phyloP scores from a whole-genome alignment of 2,888 invertebrate species.

The Ganaspis brasiliensis region DNA sequence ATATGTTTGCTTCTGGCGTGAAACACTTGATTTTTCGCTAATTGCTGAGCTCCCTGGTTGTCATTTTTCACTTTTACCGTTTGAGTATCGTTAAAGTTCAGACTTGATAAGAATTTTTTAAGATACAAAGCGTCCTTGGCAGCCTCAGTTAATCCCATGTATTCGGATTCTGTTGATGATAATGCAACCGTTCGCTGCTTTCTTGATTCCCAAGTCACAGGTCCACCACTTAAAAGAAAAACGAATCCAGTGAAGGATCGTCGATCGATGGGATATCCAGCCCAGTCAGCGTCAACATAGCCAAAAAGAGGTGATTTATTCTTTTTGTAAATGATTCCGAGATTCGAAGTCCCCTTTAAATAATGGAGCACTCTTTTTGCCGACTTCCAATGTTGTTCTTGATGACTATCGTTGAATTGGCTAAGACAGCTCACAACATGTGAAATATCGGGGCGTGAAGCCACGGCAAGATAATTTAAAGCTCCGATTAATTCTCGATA shows the following conservation, averaged over 20 bases:
- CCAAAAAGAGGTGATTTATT: not conserved
- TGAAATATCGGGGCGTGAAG: not conserved
- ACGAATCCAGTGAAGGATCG: not conserved
- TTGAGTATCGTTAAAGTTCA: not conserved
- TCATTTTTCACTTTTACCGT: not conserved
- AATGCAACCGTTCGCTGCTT: not conserved
- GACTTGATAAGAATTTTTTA: not conserved
- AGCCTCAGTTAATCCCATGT: not conserved
- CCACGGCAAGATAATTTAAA: not conserved
- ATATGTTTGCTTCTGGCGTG: not conserved
- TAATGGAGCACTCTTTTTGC: conserved; percentile 1
- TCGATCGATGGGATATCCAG: not conserved
- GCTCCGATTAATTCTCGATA: not conserved
- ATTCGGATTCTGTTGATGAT: not conserved
- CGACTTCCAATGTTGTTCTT: not conserved
- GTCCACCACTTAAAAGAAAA: not conserved
- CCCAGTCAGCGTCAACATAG: not conserved
- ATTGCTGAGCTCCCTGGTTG: not conserved
- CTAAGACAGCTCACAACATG: not conserved
- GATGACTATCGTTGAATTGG: not conserved
- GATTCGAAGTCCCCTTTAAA: not conserved
- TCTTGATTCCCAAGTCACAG: not conserved
- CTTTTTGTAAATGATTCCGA: not conserved
- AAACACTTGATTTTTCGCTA: not conserved
- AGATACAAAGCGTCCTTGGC: not conserved